Evolutionary conservation across 2,113 vertebrate genomes (phyloP).

Genomic region (Gila orcuttii): DNA sequence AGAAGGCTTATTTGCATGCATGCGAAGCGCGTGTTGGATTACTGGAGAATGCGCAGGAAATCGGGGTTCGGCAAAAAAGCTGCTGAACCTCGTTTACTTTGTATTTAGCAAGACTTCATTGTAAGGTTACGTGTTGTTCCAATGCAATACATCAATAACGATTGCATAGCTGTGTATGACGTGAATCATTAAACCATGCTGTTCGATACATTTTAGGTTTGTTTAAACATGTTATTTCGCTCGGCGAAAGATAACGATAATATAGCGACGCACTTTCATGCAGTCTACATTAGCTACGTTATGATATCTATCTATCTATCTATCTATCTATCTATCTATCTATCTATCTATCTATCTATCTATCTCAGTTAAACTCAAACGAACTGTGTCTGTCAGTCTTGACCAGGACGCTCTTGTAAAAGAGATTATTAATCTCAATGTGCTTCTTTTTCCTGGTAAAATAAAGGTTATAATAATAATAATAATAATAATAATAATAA

Average conservation of each 20-base stretch:
- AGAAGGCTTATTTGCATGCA: slow-evolving; percentile 15
- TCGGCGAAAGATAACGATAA: not conserved
- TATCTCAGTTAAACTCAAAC: too few relatives aligned
- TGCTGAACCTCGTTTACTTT: not conserved
- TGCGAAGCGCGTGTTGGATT: slow-evolving; percentile 29
- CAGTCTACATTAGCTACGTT: not conserved
- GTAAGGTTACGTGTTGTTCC: not conserved
- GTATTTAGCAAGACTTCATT: not conserved
- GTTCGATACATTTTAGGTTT: not conserved
- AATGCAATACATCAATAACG: not conserved
- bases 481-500: too few relatives aligned
- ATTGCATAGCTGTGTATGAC: not conserved
- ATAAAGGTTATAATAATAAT: too few relatives aligned
- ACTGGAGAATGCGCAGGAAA: not conserved
- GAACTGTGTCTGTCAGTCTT: too few relatives aligned
- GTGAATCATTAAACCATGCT: not conserved
- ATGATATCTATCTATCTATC: not conserved
- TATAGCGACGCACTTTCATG: not conserved
- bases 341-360: slow-evolving; percentile 27
- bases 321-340: slow-evolving; percentile 15
- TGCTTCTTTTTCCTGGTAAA: too few relatives aligned
- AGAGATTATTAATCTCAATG: too few relatives aligned
- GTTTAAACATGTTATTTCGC: slow-evolving; percentile 2
- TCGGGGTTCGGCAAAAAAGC: not conserved
- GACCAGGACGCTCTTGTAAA: too few relatives aligned